phyloP scores from a whole-genome alignment of 1,140 invertebrate species.

The Drosophila gunungcola region DNA sequence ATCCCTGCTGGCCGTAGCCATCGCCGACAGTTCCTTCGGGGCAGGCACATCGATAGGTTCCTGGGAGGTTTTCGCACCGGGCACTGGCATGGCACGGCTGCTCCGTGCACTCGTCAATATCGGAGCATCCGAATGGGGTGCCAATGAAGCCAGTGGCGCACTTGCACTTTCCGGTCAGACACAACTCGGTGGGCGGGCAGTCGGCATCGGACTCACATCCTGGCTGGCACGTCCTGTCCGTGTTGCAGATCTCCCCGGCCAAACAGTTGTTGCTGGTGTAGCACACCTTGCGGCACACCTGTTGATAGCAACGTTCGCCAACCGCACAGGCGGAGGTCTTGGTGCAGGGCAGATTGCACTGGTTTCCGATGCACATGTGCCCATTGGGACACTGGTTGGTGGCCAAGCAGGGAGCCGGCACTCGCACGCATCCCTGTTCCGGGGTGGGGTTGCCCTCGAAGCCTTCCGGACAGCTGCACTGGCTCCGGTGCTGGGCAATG shows the following conservation, averaged over 20 bases:
- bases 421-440: slow-evolving; percentile 93
- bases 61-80: slow-evolving; percentile 91
- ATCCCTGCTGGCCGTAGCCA: slow-evolving; percentile 89
- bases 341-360: slow-evolving; percentile 91
- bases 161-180: slow-evolving; percentile 91
- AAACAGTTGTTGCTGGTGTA: slow-evolving; percentile 95
- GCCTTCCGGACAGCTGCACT: slow-evolving; percentile 92
- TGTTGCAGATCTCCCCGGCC: slow-evolving; percentile 93
- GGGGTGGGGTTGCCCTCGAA: slow-evolving; percentile 95
- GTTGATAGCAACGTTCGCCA: slow-evolving; percentile 92
- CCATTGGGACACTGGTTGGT: slow-evolving; percentile 89
- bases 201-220: slow-evolving; percentile 93
- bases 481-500: slow-evolving; percentile 89
- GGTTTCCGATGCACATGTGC: slow-evolving; percentile 90
- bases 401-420: slow-evolving; percentile 88
- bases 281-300: slow-evolving; percentile 93
- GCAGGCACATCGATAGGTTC: slow-evolving; percentile 92
- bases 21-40: slow-evolving; percentile 91
- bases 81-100: slow-evolving; percentile 92
- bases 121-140: slow-evolving; percentile 89
- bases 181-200: slow-evolving; percentile 92
- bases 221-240: slow-evolving; percentile 91
- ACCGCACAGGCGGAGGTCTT: slow-evolving; percentile 90
- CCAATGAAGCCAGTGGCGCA: slow-evolving; percentile 90
- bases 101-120: slow-evolving; percentile 92